These are phyloP conservation scores for Drosophila neoperkinsi DNA, from an alignment of 2,888 invertebrate genomes.

Conservation along the genomic window DNA sequence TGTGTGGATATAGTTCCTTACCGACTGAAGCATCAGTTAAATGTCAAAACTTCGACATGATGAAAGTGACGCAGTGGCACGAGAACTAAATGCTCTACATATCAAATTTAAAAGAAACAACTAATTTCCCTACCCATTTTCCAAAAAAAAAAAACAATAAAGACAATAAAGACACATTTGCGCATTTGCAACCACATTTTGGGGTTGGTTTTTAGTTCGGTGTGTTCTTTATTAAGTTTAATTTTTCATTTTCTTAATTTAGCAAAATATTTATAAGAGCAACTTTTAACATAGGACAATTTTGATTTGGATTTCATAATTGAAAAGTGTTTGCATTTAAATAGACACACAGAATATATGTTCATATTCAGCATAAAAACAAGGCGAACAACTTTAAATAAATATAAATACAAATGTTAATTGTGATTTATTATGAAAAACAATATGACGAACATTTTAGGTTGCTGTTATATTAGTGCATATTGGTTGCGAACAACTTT, in stretches of 20 bases:
- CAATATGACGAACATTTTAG: neutral
- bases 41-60: neutral
- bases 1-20: neutral
- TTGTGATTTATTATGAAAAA: neutral
- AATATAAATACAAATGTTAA: neutral
- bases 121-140: neutral
- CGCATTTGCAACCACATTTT: neutral
- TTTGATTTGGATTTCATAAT: neutral
- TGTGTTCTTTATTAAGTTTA: neutral
- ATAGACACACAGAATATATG: neutral
- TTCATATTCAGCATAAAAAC: neutral
- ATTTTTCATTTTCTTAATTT: neutral
- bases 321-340: neutral
- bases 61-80: conserved; percentile 25
- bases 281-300: neutral
- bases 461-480: neutral
- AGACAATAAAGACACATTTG: neutral
- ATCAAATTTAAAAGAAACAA: neutral
- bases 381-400: neutral
- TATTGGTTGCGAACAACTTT: neutral
- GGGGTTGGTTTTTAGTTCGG: neutral
- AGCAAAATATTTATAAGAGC: neutral
- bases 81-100: neutral
- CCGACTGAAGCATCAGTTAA: conserved; percentile 45
- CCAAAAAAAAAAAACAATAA: too few relatives aligned